Percentiles rank a stretch among this genome's conserved stretches.
Evolutionary conservation across 2,888 invertebrate genomes (phyloP).

Genomic region (Stictocephala bisonia): DNA sequence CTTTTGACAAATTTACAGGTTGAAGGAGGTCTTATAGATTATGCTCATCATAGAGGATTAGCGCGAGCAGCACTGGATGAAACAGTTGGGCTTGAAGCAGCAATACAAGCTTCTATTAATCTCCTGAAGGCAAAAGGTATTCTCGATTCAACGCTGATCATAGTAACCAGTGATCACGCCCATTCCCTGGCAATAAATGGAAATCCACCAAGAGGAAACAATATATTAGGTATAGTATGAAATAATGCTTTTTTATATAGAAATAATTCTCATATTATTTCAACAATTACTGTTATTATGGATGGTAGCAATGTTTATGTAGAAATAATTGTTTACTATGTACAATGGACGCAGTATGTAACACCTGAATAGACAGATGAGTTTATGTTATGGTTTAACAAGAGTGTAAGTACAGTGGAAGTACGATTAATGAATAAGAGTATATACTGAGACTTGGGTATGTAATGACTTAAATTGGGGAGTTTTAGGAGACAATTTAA

Average conservation of each 20-base stretch:
- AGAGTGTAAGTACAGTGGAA: too few species aligned
- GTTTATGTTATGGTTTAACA: too few species aligned
- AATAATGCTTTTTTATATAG: neutral
- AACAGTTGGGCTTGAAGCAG: constrained; percentile 83
- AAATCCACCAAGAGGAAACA: constrained; percentile 80
- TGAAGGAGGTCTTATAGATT: constrained; percentile 88
- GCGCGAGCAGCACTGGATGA: constrained; percentile 81
- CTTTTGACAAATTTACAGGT: too few species aligned
- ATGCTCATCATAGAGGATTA: constrained; percentile 86
- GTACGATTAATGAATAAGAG: too few species aligned
- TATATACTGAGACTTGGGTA: too few species aligned
- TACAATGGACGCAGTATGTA: too few species aligned
- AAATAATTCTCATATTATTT: neutral
- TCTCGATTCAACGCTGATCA: constrained; percentile 74
- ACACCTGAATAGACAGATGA: too few species aligned
- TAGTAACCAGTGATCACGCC: constrained; percentile 84
- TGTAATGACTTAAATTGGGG: too few species aligned
- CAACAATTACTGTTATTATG: neutral
- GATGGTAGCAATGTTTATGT: too few species aligned
- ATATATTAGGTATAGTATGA: constrained; percentile 74
- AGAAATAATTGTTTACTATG: too few species aligned
- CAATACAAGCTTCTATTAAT: constrained; percentile 77
- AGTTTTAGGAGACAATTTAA: too few species aligned
- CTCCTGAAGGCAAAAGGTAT: constrained; percentile 75
- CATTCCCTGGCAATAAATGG: constrained; percentile 83